Evolutionary conservation across 2,888 invertebrate species (phyloP), one percentile per base, ranked within the genome.

Genomic region (Chloroclystis v-ata): DNA sequence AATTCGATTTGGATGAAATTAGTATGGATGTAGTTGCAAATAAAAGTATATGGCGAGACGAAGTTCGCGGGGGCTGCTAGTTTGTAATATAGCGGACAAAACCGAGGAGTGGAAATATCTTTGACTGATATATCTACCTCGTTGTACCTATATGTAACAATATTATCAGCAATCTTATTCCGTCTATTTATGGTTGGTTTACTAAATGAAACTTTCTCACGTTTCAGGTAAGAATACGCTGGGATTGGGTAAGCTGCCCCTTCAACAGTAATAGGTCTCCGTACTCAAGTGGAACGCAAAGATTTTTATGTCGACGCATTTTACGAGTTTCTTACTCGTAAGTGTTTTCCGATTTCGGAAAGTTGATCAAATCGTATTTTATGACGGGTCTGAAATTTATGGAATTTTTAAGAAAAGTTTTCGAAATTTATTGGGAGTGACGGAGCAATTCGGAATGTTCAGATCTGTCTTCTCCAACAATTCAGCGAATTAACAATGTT

Each of bases 341-440:
- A 56, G 50, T 47, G 52, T 56, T 58, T 58, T 51, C 51, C 53
- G 52, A 54, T 52, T 56, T 46, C 40, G 29, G 45, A 50, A 53
- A 49, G 46, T 48, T 46, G 29, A 44, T 51, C 28, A 47, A 42
- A 25, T 29, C 43, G 37, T 47, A 32, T 46, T 50, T 45, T 43
- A 46, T 46, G 37, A 30, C 20, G 14, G 8, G 16, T 16, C 35
- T 35, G 20, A 20, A 35, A 35, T 16, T 35, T 16, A 20, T 35
- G 20, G 16, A 24, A 24, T 35, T 35, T 20, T 35, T 24, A 11
- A 16, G 16, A n/a, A 10, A 24, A 11, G 35, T 20, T 16, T 33
- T 20, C 1, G 11, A 24, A 24, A n/a, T 20, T 10, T 3, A 11
- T 20, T 4, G n/a, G n/a, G n/a, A 16, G n/a, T 24, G 16, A 35